Evolutionary conservation across 2,113 vertebrate genomes (phyloP).

Genomic region (Platanista minor): DNA sequence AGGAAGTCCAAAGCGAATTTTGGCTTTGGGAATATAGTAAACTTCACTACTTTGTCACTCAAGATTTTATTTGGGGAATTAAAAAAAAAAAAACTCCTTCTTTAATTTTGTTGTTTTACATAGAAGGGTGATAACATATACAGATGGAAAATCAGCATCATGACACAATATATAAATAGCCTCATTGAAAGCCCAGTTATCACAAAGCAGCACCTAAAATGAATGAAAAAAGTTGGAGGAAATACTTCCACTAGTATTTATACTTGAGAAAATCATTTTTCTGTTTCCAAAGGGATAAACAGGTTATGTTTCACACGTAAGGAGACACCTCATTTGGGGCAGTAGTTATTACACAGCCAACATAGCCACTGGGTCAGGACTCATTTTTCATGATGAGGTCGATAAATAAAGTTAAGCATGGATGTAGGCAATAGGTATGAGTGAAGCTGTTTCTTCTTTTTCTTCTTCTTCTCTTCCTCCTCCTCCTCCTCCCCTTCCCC

Average conservation of each 20-base stretch:
- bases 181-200: neutral
- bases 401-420: neutral
- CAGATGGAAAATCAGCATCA: neutral
- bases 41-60: constrained; percentile 21
- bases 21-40: neutral
- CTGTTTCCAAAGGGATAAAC: neutral
- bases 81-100: neutral
- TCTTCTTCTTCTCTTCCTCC: neutral
- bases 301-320: neutral
- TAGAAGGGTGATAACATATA: neutral
- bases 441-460: neutral
- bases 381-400: neutral
- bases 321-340: neutral
- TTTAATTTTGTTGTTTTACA: neutral
- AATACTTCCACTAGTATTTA: neutral
- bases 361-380: neutral
- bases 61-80: neutral
- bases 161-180: neutral
- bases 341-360: neutral
- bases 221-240: neutral
- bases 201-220: neutral
- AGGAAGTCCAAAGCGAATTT: constrained; percentile 5
- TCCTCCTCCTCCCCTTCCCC: neutral
- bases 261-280: neutral
- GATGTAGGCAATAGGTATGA: neutral